A percentile compares a stretch with the other conserved stretches of the same genome.
These are phyloP conservation scores for Melanaphis sacchari DNA, from an alignment of 1,140 invertebrate genomes.

Conservation along the genomic window DNA sequence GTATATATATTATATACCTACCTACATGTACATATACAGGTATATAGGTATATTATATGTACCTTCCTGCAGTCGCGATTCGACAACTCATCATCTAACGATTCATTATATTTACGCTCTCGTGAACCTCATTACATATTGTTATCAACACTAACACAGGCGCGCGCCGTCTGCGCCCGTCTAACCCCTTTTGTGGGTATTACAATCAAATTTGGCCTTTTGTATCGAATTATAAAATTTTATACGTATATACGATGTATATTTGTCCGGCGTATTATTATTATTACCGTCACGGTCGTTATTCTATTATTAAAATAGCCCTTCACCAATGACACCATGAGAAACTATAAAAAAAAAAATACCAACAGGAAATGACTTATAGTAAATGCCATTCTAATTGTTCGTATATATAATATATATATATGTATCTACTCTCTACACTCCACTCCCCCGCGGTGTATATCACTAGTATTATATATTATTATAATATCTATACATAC, in stretches of 20 bases:
- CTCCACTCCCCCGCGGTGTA: neutral
- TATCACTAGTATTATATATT: neutral
- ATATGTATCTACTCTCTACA: no score
- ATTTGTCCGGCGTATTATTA: constrained; percentile 34
- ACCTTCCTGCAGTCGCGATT: constrained; percentile 32
- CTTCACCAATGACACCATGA: constrained; percentile 53
- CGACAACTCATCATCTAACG: constrained; percentile 51
- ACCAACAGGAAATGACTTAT: constrained; percentile 51
- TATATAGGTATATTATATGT: constrained; percentile 1
- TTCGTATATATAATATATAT: neutral
- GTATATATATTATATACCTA: neutral
- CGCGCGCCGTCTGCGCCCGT: neutral
- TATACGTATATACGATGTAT: constrained; percentile 9
- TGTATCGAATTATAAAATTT: constrained; percentile 42
- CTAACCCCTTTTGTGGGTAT: constrained; percentile 44
- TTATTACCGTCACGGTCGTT: constrained; percentile 53
- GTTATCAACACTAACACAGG: neutral
- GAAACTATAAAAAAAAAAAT: constrained; percentile 40
- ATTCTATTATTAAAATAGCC: constrained; percentile 53
- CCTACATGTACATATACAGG: no score
- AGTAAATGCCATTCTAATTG: constrained; percentile 50
- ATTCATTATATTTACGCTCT: constrained; percentile 52
- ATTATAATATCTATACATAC: neutral
- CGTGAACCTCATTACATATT: constrained; percentile 52
- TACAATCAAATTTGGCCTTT: constrained; percentile 49